A percentile compares a stretch with the other conserved stretches of the same genome.
Evolutionary conservation across 2,797 vertebrate species (phyloP).

Genomic region (Falco columbarius): DNA sequence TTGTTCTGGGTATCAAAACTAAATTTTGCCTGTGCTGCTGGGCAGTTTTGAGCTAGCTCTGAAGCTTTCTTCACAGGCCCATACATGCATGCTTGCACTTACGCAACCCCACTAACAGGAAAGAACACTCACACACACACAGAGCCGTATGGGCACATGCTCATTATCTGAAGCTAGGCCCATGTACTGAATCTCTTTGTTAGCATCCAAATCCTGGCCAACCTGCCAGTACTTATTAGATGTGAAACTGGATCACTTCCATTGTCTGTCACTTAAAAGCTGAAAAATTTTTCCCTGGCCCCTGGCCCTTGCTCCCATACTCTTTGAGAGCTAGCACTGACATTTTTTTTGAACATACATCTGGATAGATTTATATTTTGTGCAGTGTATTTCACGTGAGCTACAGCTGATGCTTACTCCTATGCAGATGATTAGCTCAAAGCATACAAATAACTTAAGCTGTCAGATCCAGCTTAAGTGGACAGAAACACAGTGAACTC

Average conservation of each 20-base stretch:
- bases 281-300: conserved; percentile 28
- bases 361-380: background rate
- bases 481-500: background rate
- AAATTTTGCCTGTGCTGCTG: background rate
- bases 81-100: background rate
- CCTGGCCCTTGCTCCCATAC: background rate
- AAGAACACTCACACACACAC: background rate
- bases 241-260: conserved; percentile 14
- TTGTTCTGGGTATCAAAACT: background rate
- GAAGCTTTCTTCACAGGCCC: background rate
- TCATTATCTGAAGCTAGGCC: conserved; percentile 46
- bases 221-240: background rate
- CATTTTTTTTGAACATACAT: background rate
- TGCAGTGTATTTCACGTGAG: background rate
- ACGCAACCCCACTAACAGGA: background rate
- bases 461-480: background rate
- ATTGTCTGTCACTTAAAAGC: conserved; percentile 46
- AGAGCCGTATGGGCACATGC: conserved; percentile 11
- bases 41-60: background rate
- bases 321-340: background rate
- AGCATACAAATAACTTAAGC: background rate
- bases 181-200: conserved; percentile 7
- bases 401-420: background rate
- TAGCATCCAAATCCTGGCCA: conserved; percentile 3
- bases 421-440: background rate